These are phyloP conservation scores for Oxygymnocypris stewartii DNA, from an alignment of 2,113 vertebrate genomes.

Conservation along the genomic window DNA sequence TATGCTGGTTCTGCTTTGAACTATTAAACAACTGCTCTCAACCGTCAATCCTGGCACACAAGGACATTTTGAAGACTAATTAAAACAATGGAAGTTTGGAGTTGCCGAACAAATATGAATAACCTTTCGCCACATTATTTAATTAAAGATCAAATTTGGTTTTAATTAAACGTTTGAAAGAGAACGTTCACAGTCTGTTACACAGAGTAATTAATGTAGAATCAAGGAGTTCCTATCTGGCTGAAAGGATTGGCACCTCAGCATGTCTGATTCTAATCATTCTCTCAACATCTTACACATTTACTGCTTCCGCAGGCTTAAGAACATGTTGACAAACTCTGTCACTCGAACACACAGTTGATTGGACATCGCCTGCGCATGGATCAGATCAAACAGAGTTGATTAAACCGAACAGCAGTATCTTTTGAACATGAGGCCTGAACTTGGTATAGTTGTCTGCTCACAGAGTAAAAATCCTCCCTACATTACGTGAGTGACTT, in stretches of 20 bases:
- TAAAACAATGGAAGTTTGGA: conserved; percentile 61
- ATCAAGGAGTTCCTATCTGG: conserved; percentile 56
- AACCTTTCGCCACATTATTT: conserved; percentile 60
- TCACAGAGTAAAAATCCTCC: neutral
- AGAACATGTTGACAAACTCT: conserved; percentile 26
- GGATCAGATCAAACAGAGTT: conserved; percentile 13
- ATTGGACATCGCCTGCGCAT: neutral
- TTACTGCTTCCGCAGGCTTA: conserved; percentile 7
- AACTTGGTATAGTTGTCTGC: neutral
- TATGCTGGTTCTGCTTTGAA: neutral
- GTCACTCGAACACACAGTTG: conserved; percentile 1
- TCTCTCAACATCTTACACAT: conserved; percentile 29
- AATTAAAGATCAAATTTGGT: conserved; percentile 68
- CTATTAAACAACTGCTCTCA: conserved; percentile 2
- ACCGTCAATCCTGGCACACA: conserved; percentile 34
- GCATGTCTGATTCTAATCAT: conserved; percentile 50
- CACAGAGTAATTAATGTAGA: conserved; percentile 67
- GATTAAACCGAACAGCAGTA: conserved; percentile 23
- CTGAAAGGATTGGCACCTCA: conserved; percentile 46
- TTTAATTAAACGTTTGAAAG: conserved; percentile 62
- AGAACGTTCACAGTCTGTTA: conserved; percentile 63
- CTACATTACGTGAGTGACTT: too few relatives aligned
- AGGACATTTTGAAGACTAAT: conserved; percentile 60
- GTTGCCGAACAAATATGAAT: conserved; percentile 48
- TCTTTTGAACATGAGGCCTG: conserved; percentile 14